These are phyloP conservation scores for Busseola fusca DNA, from an alignment of 2,888 invertebrate species.

Conservation along the genomic window DNA sequence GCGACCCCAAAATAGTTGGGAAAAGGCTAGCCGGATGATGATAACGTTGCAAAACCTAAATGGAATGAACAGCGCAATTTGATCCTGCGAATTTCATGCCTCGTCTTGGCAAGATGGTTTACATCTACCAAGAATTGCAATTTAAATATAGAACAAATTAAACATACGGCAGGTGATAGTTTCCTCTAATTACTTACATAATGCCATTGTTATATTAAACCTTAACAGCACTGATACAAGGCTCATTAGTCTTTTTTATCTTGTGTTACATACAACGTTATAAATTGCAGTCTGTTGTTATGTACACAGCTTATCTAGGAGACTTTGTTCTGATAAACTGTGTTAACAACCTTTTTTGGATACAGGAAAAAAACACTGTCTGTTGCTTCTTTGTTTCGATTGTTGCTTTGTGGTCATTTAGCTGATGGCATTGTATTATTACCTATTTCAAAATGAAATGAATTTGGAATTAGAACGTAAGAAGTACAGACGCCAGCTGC, in stretches of 20 bases:
- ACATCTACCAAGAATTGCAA: constrained; percentile 8
- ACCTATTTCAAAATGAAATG: neutral
- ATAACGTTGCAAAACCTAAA: neutral
- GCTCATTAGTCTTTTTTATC: neutral
- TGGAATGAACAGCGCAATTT: neutral
- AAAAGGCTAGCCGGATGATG: too few species aligned
- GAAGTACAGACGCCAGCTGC: neutral
- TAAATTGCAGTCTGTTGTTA: neutral
- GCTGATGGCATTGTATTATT: neutral
- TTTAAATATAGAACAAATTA: constrained; percentile 48
- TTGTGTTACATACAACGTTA: constrained; percentile 1
- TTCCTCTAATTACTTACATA: constrained; percentile 23
- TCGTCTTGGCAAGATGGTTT: neutral
- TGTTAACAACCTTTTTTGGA: constrained; percentile 10
- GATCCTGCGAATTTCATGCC: neutral
- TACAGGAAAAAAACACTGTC: neutral
- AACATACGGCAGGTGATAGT: constrained; percentile 38
- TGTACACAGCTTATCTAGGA: constrained; percentile 25
- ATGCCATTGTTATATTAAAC: constrained; percentile 16
- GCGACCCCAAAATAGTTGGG: too few species aligned
- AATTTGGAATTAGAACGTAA: neutral
- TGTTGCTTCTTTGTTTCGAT: neutral
- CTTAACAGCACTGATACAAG: neutral
- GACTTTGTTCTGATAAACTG: constrained; percentile 39
- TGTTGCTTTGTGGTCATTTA: neutral